Conservation (phyloP, 2,888 invertebrate genomes). For the Harpagoxenus sublaevis region DNA sequence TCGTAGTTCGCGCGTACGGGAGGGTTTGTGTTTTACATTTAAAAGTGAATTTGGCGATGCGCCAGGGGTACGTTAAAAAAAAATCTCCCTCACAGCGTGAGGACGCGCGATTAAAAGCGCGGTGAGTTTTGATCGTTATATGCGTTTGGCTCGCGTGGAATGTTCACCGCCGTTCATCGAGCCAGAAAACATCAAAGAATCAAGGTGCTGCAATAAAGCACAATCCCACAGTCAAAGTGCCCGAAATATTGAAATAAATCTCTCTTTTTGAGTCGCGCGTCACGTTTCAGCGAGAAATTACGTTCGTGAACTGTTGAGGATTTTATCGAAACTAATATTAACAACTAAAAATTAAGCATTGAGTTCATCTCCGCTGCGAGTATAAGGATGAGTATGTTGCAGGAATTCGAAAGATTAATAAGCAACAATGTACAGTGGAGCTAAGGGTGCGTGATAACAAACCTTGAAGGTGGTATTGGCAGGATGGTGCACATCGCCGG, state of each 20-base stretch:
- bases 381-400: neutral
- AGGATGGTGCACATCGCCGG: conserved; percentile 82
- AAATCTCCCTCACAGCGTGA: conserved; percentile 44
- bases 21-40: conserved; percentile 68
- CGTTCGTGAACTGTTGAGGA: neutral
- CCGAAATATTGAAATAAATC: neutral
- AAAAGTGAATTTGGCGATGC: conserved; percentile 69
- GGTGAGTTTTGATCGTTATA: neutral
- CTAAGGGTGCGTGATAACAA: conserved; percentile 28
- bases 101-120: neutral
- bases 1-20: conserved; percentile 32
- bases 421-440: neutral
- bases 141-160: neutral
- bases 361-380: neutral
- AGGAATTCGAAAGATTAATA: neutral
- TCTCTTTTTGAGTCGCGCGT: neutral
- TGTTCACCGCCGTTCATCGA: neutral
- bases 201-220: no score
- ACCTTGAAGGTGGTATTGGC: conserved; percentile 82
- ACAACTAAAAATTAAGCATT: neutral
- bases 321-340: neutral
- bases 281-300: neutral
- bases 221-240: neutral
- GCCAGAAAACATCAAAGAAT: neutral
- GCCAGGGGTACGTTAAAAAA: conserved; percentile 66